phyloP scores from a whole-genome alignment of 2,797 vertebrate species.

The Numenius phaeopus region DNA sequence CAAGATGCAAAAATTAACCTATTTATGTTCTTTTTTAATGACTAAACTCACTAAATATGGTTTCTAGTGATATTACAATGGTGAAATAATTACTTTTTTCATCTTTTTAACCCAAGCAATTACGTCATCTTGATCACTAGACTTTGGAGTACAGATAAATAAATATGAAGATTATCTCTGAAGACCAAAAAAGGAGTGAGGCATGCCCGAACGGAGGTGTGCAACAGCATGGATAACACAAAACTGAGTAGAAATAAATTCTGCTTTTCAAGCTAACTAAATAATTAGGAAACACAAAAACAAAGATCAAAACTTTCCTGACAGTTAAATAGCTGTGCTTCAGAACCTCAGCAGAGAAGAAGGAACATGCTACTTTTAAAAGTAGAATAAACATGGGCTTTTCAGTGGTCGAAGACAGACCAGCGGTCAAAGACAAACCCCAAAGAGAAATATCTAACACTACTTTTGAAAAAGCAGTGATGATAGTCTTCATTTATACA shows the following conservation, averaged over 20 bases:
- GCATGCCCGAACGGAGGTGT: neutral
- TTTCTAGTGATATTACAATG: neutral
- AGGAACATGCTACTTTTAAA: neutral
- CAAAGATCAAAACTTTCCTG: neutral
- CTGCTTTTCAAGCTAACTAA: neutral
- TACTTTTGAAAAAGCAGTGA: neutral
- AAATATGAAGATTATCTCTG: neutral
- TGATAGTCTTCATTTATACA: neutral
- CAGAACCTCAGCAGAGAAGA: neutral
- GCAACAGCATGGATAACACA: neutral
- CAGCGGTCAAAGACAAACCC: neutral
- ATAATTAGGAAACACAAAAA: neutral
- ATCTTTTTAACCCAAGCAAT: neutral
- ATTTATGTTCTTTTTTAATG: neutral
- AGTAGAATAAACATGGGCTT: neutral
- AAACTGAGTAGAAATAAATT: neutral
- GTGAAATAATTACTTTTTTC: neutral
- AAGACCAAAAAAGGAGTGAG: neutral
- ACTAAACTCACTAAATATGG: neutral
- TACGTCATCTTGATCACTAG: neutral
- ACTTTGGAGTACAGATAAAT: neutral
- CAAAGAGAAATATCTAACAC: neutral
- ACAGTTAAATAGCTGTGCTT: neutral
- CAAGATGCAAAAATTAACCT: neutral
- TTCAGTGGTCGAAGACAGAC: neutral